Evolutionary conservation across 2,797 vertebrate species (phyloP).

Genomic region (Streptopelia turtur): DNA sequence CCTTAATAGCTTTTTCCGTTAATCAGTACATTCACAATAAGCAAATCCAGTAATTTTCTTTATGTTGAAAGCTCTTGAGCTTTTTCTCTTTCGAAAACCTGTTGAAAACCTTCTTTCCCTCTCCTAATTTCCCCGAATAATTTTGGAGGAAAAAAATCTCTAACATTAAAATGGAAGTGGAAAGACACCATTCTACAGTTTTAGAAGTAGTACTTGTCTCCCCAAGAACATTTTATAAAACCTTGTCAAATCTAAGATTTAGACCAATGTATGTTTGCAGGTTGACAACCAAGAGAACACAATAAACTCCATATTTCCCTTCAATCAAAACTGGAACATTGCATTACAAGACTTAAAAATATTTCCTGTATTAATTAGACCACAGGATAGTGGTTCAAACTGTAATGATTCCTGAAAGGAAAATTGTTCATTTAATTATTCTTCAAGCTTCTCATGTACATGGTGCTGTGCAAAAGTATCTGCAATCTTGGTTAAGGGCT

Average conservation of each 20-base stretch:
- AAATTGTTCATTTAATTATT: not conserved
- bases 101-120: not conserved
- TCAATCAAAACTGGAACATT: not conserved
- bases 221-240: not conserved
- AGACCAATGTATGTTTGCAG: not conserved
- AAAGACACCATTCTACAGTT: not conserved
- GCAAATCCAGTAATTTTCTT: conserved; percentile 5
- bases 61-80: conserved; percentile 22
- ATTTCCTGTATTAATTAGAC: not conserved
- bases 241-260: not conserved
- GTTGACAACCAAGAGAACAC: not conserved
- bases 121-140: not conserved
- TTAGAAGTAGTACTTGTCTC: not conserved
- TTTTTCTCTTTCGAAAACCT: conserved; percentile 10
- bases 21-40: not conserved
- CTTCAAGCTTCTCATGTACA: not conserved
- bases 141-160: not conserved
- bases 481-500: not conserved
- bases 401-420: not conserved
- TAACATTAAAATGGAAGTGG: not conserved
- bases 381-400: not conserved
- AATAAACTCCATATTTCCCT: not conserved
- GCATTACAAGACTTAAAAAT: not conserved
- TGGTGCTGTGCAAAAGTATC: not conserved
- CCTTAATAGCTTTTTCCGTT: conserved; percentile 23